Base-by-base conservation (phyloP, 1,140 invertebrate species). In the Zaprionus nigranus region DNA sequence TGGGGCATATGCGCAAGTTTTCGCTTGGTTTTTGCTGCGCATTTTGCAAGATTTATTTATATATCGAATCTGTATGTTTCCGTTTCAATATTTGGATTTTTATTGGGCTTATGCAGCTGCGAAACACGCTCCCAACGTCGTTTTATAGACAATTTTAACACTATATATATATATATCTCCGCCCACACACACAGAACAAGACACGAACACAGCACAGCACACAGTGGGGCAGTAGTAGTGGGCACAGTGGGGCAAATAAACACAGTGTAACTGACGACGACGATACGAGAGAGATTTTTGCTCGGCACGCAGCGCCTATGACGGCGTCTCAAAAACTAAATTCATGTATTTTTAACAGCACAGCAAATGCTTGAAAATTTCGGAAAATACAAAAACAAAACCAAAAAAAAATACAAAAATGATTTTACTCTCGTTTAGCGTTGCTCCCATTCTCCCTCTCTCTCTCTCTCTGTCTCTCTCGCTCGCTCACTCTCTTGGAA, bases 251-350 rank as follows among this genome's bases (percentile, higher is more conserved):
- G 28, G 43, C 62, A 46, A 72, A 66, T 30, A 69, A 30, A 67
- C 60, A 67, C 30, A 34, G 36, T 36, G 24, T 24, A 43, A 62
- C 51, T 51, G 22, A 64, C 51, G 28, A 17, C 40, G 40, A 34
- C 40, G n/a, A 9, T 2, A 34, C 24, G 59, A 59, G 40, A 49
- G 51, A 57, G 20, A 43, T 62, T 58, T 80, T 78, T 78, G 72
- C 46, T 76, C 65, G 71, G 63, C 79, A 78, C 79, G 76, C 85
- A 78, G 78, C 78, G 85, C 85, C 81, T 87, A 87, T 87, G 84
- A 87, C 85, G 81, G 84, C 85, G 81, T 88, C 88, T 87, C 81
- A 87, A 87, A 87, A 87, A 87, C 84, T 87, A 81, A 87, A 87
- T 88, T 87, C 84, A 84, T 90, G 79, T 82, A 90, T 87, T 90